Evolutionary conservation across 2,888 invertebrate genomes (phyloP).

Genomic region (Polylopha cassiicola): DNA sequence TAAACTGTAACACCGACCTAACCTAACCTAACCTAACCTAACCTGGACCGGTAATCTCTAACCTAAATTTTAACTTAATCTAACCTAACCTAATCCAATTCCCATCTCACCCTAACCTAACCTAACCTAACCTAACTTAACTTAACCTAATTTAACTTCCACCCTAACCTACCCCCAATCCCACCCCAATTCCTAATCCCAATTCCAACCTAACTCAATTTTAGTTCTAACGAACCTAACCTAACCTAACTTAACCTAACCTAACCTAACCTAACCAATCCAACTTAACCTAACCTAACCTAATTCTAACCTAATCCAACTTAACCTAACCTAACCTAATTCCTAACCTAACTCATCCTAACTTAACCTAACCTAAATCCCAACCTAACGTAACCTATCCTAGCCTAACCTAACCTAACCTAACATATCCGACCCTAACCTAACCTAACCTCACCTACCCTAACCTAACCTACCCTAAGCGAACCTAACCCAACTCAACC

Average conservation of each 20-base stretch:
- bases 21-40: slow-evolving; percentile 26
- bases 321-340: slow-evolving; percentile 16
- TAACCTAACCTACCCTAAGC: slow-evolving; percentile 25
- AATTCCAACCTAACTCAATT: slow-evolving; percentile 25
- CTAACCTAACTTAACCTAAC: slow-evolving; percentile 24
- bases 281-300: slow-evolving; percentile 20
- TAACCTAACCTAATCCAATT: slow-evolving; percentile 7
- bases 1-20: slow-evolving; percentile 24
- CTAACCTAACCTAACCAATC: slow-evolving; percentile 18
- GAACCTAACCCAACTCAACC: slow-evolving; percentile 3
- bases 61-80: slow-evolving; percentile 4
- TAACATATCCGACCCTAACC: slow-evolving; percentile 27
- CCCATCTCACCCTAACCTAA: slow-evolving; percentile 11
- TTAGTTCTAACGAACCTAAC: slow-evolving; percentile 18
- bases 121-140: slow-evolving; percentile 9
- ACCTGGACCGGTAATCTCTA: too few species aligned
- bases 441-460: slow-evolving; percentile 28
- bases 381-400: slow-evolving; percentile 20
- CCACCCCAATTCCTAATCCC: slow-evolving; percentile 18
- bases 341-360: background rate
- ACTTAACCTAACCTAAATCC: slow-evolving; percentile 14
- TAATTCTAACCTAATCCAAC: slow-evolving; percentile 25
- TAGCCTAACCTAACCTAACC: slow-evolving; percentile 26
- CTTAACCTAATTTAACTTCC: slow-evolving; percentile 13
- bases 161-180: slow-evolving; percentile 18